Evolutionary conservation across 2,113 vertebrate species (phyloP), one percentile per base, ranked within the genome.

Genomic region (Jaculus jaculus): DNA sequence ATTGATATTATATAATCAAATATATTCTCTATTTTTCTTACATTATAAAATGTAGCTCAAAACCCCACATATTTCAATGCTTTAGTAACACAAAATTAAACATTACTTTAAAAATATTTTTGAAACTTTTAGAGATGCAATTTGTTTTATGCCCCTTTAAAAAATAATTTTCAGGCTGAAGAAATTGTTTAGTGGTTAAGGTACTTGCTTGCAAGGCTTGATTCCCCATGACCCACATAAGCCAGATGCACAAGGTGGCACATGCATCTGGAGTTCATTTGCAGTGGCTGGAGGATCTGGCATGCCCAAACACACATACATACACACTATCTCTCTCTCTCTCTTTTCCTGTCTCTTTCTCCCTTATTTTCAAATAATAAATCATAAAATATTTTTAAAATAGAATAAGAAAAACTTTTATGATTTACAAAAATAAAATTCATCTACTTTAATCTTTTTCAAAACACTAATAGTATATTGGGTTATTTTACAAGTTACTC

Each of bases 341-440:
- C 42, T 47, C 42, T 47, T 8, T 47, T 47, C 42, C 42, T n/a
- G 8, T 47, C 8, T 47, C 5, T 47, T 47, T 47, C 42, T 47
- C 42, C 42, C 42, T 47, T 8, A 47, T 8, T 47, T 47, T 47
- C 42, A 47, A 5, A 47, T 47, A 47, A 47, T 47, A 47, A 47
- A 47, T 6, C 5, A 47, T 47, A 47, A 47, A 8, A 47, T 47
- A 47, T 47, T 47, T 47, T 47, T 47, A 47, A 47, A n/a, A n/a
- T n/a, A n/a, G n/a, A n/a, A n/a, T n/a, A n/a, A 47, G 42, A 47
- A 47, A 47, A 47, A 47, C 42, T 47, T 8, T 47, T 47, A 47
- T 47, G 42, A 47, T 47, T 73, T 93, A 68, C 72, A 93, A 47
- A 90, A 75, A 74, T 75, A 88, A 79, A 47, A 78, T 87, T 69